Evolutionary conservation across 2,797 vertebrate species (phyloP), one percentile per base, ranked within the genome.

Genomic region (Nannoperca obscura): DNA sequence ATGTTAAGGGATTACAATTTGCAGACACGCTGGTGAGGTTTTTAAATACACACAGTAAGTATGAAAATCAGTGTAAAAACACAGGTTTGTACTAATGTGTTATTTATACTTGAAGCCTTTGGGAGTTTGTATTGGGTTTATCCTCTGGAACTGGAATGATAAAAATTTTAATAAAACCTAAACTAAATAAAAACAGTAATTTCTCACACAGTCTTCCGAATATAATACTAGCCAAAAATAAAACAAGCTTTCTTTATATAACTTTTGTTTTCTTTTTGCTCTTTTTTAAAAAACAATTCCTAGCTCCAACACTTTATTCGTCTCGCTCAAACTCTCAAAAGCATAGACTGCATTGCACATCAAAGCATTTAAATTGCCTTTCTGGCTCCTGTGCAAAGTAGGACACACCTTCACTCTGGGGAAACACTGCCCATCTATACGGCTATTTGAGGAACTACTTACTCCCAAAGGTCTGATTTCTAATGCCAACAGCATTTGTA

Each of bases 401-500:
- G 83, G 86, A 85, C 86, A 74, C 84, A 75, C 80, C 77, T 87
- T 83, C 60, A 76, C 88, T 85, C 78, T 60, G 77, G 86, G 86
- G 86, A 91, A 79, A 83, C 72, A 53, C 79, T 86, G 83, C 57
- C 81, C 88, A 81, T 86, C 78, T 88, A 68, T 72, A 57, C 3
- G 15, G 73, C 83, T 90, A 87, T 91, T 90, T 90, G 88, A 87
- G 77, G 84, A 89, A 77, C 70, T 63, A 78, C 71, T 78, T 79
- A 75, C 76, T 90, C 85, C 76, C 84, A 47, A 32, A 87, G 84
- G 80, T 82, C 79, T 77, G 74, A 79, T 87, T 89, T 81, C 57
- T 77, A 81, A 88, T 85, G 82, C 88, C 87, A 84, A 86, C 82
- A 84, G 70, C 64, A 83, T 87, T 91, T 86, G 72, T 84, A 76